Conservation (phyloP, 2,888 invertebrate genomes). For the Apodemia mormo region DNA sequence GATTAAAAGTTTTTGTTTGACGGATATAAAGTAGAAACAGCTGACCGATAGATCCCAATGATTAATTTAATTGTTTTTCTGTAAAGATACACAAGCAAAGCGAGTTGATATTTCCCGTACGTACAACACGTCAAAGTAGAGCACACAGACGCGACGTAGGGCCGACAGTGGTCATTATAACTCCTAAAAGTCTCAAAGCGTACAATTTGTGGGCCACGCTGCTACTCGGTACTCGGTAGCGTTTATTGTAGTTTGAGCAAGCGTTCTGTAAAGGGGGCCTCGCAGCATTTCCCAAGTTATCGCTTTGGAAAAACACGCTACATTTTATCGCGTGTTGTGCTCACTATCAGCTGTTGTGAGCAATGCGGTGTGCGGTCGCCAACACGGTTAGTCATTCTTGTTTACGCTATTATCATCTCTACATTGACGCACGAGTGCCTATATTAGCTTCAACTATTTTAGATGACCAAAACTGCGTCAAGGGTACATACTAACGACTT, state of each 20-base stretch:
- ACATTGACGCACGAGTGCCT: slow-evolving; percentile 31
- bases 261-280: slow-evolving; percentile 37
- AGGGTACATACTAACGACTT: slow-evolving; percentile 26
- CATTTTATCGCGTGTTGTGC: slow-evolving; percentile 62
- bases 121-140: slow-evolving; percentile 57
- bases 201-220: slow-evolving; percentile 36
- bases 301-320: slow-evolving; percentile 71
- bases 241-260: slow-evolving; percentile 30
- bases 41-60: slow-evolving; percentile 62
- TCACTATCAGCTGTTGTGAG: slow-evolving; percentile 65
- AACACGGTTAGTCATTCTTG: slow-evolving; percentile 43
- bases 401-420: slow-evolving; percentile 41
- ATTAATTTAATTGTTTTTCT: slow-evolving; percentile 66
- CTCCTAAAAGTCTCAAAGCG: slow-evolving; percentile 39
- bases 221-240: slow-evolving; percentile 22
- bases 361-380: slow-evolving; percentile 49
- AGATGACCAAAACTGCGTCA: slow-evolving; percentile 41
- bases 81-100: slow-evolving; percentile 66
- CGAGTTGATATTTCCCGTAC: slow-evolving; percentile 72
- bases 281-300: slow-evolving; percentile 64
- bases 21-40: slow-evolving; percentile 73
- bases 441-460: slow-evolving; percentile 33
- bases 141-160: slow-evolving; percentile 48
- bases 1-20: slow-evolving; percentile 63
- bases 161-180: slow-evolving; percentile 43